A percentile compares a stretch with the other conserved stretches of the same genome.
Evolutionary conservation across 2,888 invertebrate species (phyloP).

Genomic region (Oxyscelio sp.): DNA sequence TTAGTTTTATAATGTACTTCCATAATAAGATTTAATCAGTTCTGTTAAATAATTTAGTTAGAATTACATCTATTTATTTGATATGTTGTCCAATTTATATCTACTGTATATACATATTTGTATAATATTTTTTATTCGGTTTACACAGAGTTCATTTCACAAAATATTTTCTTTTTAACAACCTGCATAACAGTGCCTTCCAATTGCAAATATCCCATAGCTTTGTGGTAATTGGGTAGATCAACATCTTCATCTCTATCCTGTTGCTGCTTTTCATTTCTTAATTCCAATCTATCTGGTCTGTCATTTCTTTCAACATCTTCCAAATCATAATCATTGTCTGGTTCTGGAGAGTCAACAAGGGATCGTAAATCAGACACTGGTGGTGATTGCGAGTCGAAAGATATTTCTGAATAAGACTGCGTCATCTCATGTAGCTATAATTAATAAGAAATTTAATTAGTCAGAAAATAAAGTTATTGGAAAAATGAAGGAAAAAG

Average conservation of each 20-base stretch:
- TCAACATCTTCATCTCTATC: slow-evolving; percentile 82
- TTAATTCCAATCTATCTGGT: slow-evolving; percentile 85
- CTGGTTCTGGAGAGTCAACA: slow-evolving; percentile 86
- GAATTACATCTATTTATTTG: too few species aligned
- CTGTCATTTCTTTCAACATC: slow-evolving; percentile 84
- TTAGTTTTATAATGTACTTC: too few species aligned
- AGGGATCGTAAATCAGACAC: slow-evolving; percentile 82
- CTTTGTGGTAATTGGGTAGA: slow-evolving; percentile 87
- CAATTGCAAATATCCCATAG: slow-evolving; percentile 91
- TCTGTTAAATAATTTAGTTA: too few species aligned
- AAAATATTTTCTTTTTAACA: too few species aligned
- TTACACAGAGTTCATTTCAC: too few species aligned
- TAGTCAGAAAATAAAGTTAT: too few species aligned
- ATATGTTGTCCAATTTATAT: too few species aligned
- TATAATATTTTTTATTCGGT: too few species aligned
- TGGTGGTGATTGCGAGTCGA: slow-evolving; percentile 91
- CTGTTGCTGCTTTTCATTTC: slow-evolving; percentile 72
- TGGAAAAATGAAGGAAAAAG: too few species aligned
- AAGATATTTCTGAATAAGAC: slow-evolving; percentile 94
- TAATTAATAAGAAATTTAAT: too few species aligned
- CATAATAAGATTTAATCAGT: too few species aligned
- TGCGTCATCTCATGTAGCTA: slow-evolving; percentile 91
- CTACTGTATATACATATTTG: too few species aligned
- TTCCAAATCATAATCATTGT: slow-evolving; percentile 84
- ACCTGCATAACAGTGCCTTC: slow-evolving; percentile 94